Evolutionary conservation across 2,797 vertebrate genomes (phyloP), one percentile per base, ranked within the genome.

Genomic region (Alauda arvensis): DNA sequence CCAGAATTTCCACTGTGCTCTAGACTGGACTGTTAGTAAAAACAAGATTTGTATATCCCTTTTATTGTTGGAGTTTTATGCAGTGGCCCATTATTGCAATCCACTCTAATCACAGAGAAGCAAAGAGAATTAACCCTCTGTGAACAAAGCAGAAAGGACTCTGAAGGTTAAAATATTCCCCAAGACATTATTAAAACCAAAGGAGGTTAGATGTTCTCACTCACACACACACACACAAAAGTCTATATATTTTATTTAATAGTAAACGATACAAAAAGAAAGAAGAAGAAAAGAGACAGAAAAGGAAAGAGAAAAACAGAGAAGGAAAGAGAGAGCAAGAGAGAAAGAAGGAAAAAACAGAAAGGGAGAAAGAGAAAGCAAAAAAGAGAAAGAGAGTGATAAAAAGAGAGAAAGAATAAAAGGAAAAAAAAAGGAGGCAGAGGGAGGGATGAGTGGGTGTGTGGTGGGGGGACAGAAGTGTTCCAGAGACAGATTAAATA

Each of bases 301-400:
- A 6, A 10, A 24, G 10, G 16, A n/a, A 55, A 23, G 11, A 12
- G 16, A 24, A 8, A 23, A 25, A 17, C 6, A 12, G 10, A 18
- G n/a, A 24, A 17, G 7, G 23, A 12, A 9, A 19, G 25, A 9
- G 8, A 18, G 25, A 19, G 10, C 5, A 29, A 14, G 4, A 28
- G 4, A 13, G 8, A 12, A 21, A 43, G 42, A 43, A 43, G 19
- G 42, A 43, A 10, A 43, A 8, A 43, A 21, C 29, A 8, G 3
- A 9, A 5, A 6, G 15, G 10, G 10, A 18, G 3, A 17, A 17
- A 24, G 7, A 34, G 10, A 20, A 8, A 31, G 5, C n/a, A n/a
- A 10, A 3, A 23, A 5, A 7, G 5, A 6, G 6, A 5, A 4
- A 7, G 4, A 14, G n/a, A n/a, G n/a, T n/a, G n/a, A n/a, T n/a